These are phyloP conservation scores for Poicephalus gulielmi DNA, from an alignment of 2,113 vertebrate species.

Conservation along the genomic window DNA sequence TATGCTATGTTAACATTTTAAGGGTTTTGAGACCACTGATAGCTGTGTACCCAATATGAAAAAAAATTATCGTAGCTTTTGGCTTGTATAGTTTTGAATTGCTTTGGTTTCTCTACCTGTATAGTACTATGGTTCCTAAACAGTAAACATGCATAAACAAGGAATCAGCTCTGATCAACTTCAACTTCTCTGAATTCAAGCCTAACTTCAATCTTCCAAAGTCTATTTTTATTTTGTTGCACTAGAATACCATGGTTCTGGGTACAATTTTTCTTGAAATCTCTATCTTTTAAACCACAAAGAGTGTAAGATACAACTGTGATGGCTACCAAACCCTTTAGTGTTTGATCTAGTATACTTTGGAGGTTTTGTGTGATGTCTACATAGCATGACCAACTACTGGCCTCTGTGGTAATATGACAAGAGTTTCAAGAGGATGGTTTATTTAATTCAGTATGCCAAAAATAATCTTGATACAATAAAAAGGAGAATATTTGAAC, in stretches of 20 bases:
- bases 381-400: background rate
- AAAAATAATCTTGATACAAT: background rate
- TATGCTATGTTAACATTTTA: background rate
- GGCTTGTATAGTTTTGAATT: background rate
- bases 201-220: background rate
- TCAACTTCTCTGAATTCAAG: background rate
- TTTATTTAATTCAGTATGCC: background rate
- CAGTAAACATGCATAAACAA: background rate
- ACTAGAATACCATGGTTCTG: background rate
- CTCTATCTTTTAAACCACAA: background rate
- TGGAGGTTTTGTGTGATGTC: background rate
- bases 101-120: background rate
- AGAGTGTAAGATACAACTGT: background rate
- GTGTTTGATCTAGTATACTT: background rate
- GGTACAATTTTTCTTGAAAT: background rate
- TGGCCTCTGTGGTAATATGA: background rate
- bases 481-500: background rate
- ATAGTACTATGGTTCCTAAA: background rate
- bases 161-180: background rate
- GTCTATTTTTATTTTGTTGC: background rate
- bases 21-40: background rate
- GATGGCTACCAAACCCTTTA: background rate
- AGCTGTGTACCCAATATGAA: background rate
- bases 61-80: background rate
- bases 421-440: background rate